Conservation (phyloP, 2,113 vertebrate genomes). For the Otis tarda region DNA sequence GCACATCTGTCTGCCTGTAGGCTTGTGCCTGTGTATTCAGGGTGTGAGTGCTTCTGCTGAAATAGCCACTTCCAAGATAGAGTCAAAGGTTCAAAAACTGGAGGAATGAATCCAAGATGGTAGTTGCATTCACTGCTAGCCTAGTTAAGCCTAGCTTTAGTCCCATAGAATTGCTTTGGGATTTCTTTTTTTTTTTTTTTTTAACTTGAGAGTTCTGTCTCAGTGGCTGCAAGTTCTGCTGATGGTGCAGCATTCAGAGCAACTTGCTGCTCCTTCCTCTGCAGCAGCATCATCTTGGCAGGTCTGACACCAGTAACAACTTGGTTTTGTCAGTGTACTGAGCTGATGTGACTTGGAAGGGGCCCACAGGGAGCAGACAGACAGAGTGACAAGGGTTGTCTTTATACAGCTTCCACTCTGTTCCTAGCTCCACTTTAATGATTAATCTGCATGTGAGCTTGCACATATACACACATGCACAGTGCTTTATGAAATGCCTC, state of each 20-base stretch:
- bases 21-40: not conserved
- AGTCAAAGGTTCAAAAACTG: not conserved
- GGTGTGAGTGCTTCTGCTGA: not conserved
- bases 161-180: not conserved
- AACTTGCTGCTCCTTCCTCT: slow-evolving; percentile 12
- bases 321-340: slow-evolving; percentile 48
- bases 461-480: not conserved
- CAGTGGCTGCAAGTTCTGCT: slow-evolving; percentile 18
- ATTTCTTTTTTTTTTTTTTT: not conserved
- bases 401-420: not conserved
- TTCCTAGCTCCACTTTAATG: not conserved
- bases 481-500: not conserved
- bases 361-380: slow-evolving; percentile 8
- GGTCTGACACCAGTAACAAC: slow-evolving; percentile 49
- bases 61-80: not conserved
- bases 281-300: slow-evolving; percentile 32
- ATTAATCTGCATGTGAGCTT: not conserved
- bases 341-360: slow-evolving; percentile 36
- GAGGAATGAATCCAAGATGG: not conserved
- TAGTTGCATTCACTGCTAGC: not conserved
- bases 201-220: not conserved
- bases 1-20: not conserved
- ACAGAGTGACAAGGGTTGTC: not conserved
- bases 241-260: slow-evolving; percentile 12
- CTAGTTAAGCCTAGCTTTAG: not conserved